These are phyloP conservation scores for Oryzias woworae DNA, from an alignment of 2,113 vertebrate species.

Conservation along the genomic window DNA sequence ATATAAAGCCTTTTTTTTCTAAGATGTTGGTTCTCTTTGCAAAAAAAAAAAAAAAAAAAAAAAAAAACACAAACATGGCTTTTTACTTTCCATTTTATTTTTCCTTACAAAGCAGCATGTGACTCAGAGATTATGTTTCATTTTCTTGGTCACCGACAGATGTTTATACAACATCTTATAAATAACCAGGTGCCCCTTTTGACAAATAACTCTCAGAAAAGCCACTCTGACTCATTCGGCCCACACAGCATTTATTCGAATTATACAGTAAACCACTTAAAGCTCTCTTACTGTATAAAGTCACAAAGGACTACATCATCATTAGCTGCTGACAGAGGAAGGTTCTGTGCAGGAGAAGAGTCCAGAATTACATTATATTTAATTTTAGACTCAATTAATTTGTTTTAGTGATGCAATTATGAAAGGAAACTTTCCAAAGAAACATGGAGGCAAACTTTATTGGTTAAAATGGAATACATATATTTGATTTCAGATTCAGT, in stretches of 20 bases:
- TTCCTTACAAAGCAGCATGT: not conserved
- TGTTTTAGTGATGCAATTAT: not conserved
- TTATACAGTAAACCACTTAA: conserved; percentile 39
- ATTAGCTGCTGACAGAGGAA: conserved; percentile 18
- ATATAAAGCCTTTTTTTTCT: no score
- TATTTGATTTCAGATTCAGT: no score
- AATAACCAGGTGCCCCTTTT: conserved; percentile 20
- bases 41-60: no score
- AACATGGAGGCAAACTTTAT: not conserved
- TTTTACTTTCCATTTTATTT: not conserved
- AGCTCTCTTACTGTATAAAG: conserved; percentile 33
- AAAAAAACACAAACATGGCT: not conserved
- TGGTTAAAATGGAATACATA: no score
- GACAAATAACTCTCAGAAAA: conserved; percentile 30
- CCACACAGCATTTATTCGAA: conserved; percentile 43
- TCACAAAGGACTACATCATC: conserved; percentile 20
- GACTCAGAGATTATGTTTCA: not conserved
- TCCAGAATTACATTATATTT: conserved; percentile 7
- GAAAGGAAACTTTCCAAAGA: not conserved
- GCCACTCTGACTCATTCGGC: conserved; percentile 46
- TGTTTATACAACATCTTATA: conserved; percentile 1
- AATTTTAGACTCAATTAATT: not conserved
- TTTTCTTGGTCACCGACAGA: conserved; percentile 9
- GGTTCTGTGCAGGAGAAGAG: not conserved
- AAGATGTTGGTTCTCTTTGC: no score